Percentiles rank a stretch among this genome's conserved stretches.
Conservation (phyloP, 2,113 vertebrate genomes). For the Pelecanus crispus region DNA sequence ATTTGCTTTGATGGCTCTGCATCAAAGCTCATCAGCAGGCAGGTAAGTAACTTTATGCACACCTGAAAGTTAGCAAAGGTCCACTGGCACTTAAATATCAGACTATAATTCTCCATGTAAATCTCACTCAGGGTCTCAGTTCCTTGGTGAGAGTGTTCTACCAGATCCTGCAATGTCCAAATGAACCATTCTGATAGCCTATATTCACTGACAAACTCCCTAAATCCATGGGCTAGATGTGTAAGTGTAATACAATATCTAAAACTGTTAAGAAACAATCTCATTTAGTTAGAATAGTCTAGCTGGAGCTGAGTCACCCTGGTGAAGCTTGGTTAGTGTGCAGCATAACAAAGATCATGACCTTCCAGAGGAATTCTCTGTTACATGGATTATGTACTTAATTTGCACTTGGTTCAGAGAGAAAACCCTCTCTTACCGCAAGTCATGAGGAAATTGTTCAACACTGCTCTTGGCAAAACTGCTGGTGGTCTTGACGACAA, state of each 20-base stretch:
- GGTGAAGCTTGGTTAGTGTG: neutral
- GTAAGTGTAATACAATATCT: neutral
- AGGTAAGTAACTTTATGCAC: neutral
- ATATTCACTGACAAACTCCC: neutral
- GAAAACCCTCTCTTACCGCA: neutral
- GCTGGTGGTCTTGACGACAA: neutral
- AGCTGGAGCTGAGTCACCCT: neutral
- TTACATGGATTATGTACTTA: neutral
- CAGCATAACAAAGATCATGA: neutral
- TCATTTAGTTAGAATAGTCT: neutral
- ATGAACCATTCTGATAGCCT: neutral
- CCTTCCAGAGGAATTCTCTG: neutral
- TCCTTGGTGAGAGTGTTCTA: neutral
- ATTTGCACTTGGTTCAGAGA: neutral
- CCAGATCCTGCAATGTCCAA: neutral
- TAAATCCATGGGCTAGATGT: neutral
- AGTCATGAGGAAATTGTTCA: neutral
- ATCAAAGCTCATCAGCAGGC: neutral
- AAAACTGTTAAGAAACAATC: neutral
- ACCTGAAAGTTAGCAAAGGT: neutral
- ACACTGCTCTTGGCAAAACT: neutral
- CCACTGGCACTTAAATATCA: neutral
- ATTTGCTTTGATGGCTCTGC: neutral
- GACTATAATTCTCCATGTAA: neutral
- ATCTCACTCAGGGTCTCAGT: neutral